Conservation (phyloP, 2,888 invertebrate species). For the Epinotia ramella region DNA sequence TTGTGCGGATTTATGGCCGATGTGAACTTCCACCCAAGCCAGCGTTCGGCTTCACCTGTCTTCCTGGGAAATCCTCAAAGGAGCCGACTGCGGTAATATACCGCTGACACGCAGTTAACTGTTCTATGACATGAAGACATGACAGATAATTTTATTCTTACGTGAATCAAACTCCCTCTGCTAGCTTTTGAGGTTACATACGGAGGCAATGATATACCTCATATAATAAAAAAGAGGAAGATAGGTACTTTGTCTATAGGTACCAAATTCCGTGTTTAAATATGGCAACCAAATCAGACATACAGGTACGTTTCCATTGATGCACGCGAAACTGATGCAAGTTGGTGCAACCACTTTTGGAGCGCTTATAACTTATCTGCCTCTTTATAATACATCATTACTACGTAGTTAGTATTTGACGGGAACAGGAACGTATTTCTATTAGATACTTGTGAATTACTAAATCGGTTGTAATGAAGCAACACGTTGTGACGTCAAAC, state of each 20-base stretch:
- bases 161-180: background rate
- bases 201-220: background rate
- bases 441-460: no score
- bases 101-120: background rate
- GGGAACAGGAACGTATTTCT: background rate
- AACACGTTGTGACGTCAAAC: no score
- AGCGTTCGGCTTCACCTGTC: slow-evolving; percentile 10
- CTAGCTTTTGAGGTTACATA: background rate
- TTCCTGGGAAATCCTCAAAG: slow-evolving; percentile 25
- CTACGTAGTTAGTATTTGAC: background rate
- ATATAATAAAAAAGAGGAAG: no score
- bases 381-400: no score
- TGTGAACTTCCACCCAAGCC: slow-evolving; percentile 17
- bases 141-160: background rate
- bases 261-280: no score
- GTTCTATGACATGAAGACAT: background rate
- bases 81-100: background rate
- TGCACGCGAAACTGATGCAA: no score
- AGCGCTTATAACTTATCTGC: no score
- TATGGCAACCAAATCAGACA: no score
- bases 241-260: no score
- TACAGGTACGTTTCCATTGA: no score
- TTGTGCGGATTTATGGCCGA: slow-evolving; percentile 37
- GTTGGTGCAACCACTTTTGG: no score
- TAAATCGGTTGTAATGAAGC: no score